A percentile compares a stretch with the other conserved stretches of the same genome.
phyloP scores from a whole-genome alignment of 2,113 vertebrate species.

The Chinchilla lanigera region DNA sequence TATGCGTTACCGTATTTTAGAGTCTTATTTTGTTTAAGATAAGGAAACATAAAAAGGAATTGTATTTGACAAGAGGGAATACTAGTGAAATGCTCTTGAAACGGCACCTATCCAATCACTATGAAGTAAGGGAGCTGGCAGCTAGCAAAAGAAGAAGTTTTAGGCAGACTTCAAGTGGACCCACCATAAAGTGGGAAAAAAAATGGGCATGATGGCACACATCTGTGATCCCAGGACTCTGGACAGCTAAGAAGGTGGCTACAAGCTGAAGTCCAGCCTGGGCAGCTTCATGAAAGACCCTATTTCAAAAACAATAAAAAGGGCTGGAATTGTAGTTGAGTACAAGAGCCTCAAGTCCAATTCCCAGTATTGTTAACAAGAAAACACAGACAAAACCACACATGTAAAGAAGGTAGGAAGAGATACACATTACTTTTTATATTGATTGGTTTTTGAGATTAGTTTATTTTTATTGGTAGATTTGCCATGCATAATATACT shows the following conservation, averaged over 20 bases:
- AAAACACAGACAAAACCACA: not conserved
- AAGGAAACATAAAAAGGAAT: not conserved
- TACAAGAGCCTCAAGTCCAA: not conserved
- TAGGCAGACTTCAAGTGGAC: not conserved
- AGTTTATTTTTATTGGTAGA: not conserved
- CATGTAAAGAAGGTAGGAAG: not conserved
- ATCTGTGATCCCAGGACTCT: not conserved
- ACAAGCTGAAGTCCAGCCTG: not conserved
- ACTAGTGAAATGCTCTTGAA: not conserved
- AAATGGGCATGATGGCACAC: not conserved
- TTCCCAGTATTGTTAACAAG: not conserved
- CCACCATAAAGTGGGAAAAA: not conserved
- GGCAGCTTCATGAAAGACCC: not conserved
- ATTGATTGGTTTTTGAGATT: not conserved
- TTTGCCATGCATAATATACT: not conserved
- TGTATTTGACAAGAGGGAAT: not conserved
- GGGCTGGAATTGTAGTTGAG: not conserved
- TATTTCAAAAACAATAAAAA: not conserved
- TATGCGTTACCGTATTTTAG: not conserved
- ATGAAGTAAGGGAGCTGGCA: not conserved
- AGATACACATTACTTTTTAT: not conserved
- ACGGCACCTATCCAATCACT: not conserved
- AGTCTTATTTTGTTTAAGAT: not conserved
- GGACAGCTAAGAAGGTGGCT: not conserved
- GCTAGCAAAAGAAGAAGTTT: not conserved